phyloP scores from a whole-genome alignment of 92 coral and sea anemone genomes.

The Parazoanthus darwini region DNA sequence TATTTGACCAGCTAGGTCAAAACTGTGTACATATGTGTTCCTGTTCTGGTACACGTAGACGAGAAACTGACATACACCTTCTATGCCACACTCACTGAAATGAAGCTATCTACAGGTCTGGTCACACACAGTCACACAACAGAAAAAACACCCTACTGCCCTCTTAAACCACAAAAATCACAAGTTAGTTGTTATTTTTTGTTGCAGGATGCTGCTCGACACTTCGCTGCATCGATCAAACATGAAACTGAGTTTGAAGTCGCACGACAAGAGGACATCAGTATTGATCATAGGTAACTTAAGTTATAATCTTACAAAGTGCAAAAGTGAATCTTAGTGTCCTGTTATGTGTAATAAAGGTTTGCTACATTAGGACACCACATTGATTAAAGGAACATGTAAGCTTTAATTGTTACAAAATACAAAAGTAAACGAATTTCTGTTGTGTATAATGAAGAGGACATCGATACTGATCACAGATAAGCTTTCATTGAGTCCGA shows the following conservation, averaged over 20 bases:
- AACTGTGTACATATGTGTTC: too few species aligned
- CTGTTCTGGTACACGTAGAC: too few species aligned
- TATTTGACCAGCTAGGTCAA: too few species aligned
- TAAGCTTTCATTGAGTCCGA: too few species aligned
- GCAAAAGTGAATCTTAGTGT: too few species aligned
- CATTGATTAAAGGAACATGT: too few species aligned
- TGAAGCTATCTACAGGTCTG: too few species aligned
- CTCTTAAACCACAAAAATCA: neutral
- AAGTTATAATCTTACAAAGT: too few species aligned
- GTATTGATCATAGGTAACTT: neutral
- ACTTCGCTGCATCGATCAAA: neutral
- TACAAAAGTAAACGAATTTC: neutral
- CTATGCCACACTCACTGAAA: too few species aligned
- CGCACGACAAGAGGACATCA: neutral
- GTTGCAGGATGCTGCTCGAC: slow-evolving; percentile 21
- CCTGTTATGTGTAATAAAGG: neutral
- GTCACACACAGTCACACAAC: too few species aligned
- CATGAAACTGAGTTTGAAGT: neutral
- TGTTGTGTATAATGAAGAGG: neutral
- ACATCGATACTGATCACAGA: too few species aligned
- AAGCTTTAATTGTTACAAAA: neutral
- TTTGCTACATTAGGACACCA: neutral
- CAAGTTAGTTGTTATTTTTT: neutral
- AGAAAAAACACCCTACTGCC: neutral
- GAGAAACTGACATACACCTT: too few species aligned